Conservation (phyloP, 1,140 invertebrate species). For the Pteromalus puparum region DNA sequence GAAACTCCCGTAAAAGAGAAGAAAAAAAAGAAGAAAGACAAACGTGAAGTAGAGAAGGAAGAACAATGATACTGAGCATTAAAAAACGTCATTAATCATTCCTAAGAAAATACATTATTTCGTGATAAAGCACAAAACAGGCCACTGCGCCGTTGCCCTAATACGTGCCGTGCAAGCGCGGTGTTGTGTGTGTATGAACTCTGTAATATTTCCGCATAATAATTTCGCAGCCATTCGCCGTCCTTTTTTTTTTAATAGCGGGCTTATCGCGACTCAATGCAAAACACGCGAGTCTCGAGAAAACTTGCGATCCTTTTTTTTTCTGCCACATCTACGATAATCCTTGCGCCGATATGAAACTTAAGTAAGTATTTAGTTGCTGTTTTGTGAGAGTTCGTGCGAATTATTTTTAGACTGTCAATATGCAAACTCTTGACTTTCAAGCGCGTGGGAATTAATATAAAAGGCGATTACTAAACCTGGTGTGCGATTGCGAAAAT, state of each 20-base stretch:
- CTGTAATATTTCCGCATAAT: slow-evolving; percentile 33
- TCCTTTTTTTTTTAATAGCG: slow-evolving; percentile 45
- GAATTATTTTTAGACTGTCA: slow-evolving; percentile 7
- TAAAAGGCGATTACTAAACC: background rate
- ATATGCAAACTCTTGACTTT: background rate
- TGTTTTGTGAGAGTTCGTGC: background rate
- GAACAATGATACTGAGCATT: slow-evolving; percentile 15
- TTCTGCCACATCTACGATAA: slow-evolving; percentile 34
- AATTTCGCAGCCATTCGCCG: slow-evolving; percentile 17
- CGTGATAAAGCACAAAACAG: slow-evolving; percentile 26
- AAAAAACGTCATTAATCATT: slow-evolving; percentile 38
- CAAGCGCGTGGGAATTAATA: background rate
- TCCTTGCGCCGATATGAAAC: slow-evolving; percentile 20
- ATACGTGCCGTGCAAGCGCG: slow-evolving; percentile 28
- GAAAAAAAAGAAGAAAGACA: slow-evolving; percentile 27
- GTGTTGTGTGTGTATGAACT: slow-evolving; percentile 20
- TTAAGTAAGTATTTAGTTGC: slow-evolving; percentile 29
- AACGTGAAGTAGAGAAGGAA: slow-evolving; percentile 10
- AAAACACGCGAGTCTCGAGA: slow-evolving; percentile 36
- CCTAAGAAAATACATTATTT: slow-evolving; percentile 29
- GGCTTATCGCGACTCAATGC: slow-evolving; percentile 54
- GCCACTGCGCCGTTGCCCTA: background rate
- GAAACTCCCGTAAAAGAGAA: slow-evolving; percentile 12
- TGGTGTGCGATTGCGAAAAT: no score
- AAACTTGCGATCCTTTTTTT: slow-evolving; percentile 26